Evolutionary conservation across 2,113 vertebrate species (phyloP), one percentile per base, ranked within the genome.

Genomic region (Protobothrops flavoviridis): DNA sequence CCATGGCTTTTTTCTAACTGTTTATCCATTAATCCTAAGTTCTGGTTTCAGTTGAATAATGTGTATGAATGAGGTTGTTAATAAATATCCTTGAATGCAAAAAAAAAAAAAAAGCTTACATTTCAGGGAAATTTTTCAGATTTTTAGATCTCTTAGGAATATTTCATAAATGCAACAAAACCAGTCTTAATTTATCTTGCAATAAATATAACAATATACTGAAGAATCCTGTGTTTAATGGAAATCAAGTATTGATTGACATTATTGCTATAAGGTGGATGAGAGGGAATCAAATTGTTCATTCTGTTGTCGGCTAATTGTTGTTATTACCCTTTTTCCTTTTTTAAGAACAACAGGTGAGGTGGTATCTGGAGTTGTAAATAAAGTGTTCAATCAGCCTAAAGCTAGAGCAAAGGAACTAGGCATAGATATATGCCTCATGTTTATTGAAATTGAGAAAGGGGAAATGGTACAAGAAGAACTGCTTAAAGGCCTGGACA

Each of bases 301-400:
- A 48, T 13, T 89, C 45, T 92, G 12, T 24, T 74, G 59, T 53
- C 1, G 24, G 9, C 64, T 74, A 56, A 89, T 57, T 4, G 9
- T 61, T 74, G 12, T 23, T 81, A 13, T 89, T 56, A 52, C 59
- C 33, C 53, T 53, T 85, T 61, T 2, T 95, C 33, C n/a, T 55
- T 92, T 29, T 98, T 98, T 90, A 97, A 99, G 99, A 97, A 99
- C 99, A 48, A 98, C 99, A 0, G 99, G 99, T 56, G 99, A 99
- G 97, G 99, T 99, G 93, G 99, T 99, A 0, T 99, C 99, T 3
- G 99, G 99, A 59, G 99, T 99, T 92, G 99, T 99, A 96, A 98
- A 98, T 97, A 99, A 99, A 98, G 99, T 99, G 24, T 99, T 99
- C 97, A 99, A 99, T 97, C 99, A 99, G 93, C 99, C 99, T 33